phyloP scores from a whole-genome alignment of 2,797 vertebrate species.

The Mus caroli region DNA sequence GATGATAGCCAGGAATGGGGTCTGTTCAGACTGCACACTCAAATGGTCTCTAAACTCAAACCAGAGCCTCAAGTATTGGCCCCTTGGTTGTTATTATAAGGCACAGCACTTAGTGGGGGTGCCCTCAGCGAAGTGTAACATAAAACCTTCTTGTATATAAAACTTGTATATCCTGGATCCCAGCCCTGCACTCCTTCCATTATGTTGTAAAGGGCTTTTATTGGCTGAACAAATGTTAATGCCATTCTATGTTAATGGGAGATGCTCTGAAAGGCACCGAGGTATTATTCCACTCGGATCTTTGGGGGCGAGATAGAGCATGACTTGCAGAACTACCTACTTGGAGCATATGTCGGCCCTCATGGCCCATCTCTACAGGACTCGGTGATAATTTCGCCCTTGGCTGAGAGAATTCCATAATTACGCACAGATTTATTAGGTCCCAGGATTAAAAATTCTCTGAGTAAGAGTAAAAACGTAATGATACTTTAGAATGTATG shows the following conservation, averaged over 20 bases:
- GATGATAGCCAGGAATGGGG: conserved; percentile 27
- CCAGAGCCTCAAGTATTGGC: not conserved
- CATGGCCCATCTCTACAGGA: conserved; percentile 61
- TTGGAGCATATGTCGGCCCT: conserved; percentile 62
- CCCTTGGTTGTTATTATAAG: conserved; percentile 28
- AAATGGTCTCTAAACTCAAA: conserved; percentile 40
- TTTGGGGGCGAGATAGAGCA: conserved; percentile 66
- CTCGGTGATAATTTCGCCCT: conserved; percentile 55
- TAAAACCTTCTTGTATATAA: conserved; percentile 39
- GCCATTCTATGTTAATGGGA: conserved; percentile 61
- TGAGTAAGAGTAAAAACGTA: conserved; percentile 70
- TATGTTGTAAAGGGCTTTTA: conserved; percentile 73
- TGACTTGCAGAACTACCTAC: conserved; percentile 60
- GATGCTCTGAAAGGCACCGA: conserved; percentile 43
- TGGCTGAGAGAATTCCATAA: conserved; percentile 72
- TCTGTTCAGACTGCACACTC: not conserved
- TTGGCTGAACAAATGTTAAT: conserved; percentile 79
- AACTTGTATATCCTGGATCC: conserved; percentile 11
- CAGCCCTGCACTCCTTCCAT: not conserved
- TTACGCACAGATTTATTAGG: conserved; percentile 71
- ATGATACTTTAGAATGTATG: conserved; percentile 56
- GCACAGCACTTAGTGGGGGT: not conserved
- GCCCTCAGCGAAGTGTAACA: not conserved
- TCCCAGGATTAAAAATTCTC: conserved; percentile 79
- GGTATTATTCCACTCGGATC: conserved; percentile 3